Conservation (phyloP, 92 coral and sea anemone genomes). For the Meandrina meandrites region DNA sequence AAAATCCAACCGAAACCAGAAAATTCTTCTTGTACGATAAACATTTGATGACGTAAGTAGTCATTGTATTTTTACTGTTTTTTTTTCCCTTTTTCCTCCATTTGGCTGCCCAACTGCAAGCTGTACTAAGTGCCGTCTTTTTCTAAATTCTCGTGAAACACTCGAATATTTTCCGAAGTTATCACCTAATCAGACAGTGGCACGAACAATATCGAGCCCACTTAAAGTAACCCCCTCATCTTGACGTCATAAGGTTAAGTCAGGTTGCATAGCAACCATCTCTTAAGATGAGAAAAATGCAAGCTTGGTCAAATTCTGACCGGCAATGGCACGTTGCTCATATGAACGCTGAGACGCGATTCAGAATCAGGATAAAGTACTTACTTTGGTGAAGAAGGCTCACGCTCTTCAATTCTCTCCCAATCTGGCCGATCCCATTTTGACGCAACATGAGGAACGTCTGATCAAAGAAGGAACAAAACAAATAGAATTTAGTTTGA, state of each 20-base stretch:
- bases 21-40: no score
- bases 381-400: conserved; percentile 19
- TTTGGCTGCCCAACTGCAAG: not conserved
- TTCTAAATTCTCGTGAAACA: not conserved
- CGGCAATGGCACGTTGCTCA: not conserved
- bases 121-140: not conserved
- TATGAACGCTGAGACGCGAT: not conserved
- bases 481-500: not conserved
- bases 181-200: not conserved
- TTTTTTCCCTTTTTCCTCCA: no score
- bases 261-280: not conserved
- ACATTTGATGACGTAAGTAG: no score
- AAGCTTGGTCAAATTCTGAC: not conserved
- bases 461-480: conserved; percentile 33
- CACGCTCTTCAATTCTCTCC: conserved; percentile 82
- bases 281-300: not conserved
- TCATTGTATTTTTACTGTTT: no score
- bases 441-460: conserved; percentile 86
- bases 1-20: no score
- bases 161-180: not conserved
- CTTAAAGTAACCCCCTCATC: not conserved
- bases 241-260: not conserved
- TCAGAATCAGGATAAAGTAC: not conserved
- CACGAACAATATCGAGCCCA: not conserved
- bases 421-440: conserved; percentile 98